Evolutionary conservation across 2,888 invertebrate species (phyloP).

Genomic region (Lottia gigantea): DNA sequence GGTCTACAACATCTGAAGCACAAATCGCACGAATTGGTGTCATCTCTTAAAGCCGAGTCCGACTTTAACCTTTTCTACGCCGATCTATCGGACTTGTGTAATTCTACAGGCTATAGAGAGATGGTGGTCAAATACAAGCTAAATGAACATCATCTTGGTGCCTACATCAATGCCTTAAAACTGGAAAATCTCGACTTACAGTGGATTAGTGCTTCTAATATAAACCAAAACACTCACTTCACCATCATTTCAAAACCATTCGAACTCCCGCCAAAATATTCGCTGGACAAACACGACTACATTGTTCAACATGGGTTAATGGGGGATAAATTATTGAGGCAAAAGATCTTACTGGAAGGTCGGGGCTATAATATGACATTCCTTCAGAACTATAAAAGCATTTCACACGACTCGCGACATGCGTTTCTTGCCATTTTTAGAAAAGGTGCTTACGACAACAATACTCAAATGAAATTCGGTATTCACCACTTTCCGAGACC

Average conservation of each 20-base stretch:
- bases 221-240: constrained; percentile 45
- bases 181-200: constrained; percentile 46
- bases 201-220: constrained; percentile 57
- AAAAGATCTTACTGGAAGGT: constrained; percentile 46
- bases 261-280: constrained; percentile 14
- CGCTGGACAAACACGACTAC: constrained; percentile 29
- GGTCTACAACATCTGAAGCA: constrained; percentile 44
- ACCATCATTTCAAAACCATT: constrained; percentile 44
- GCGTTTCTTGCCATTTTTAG: constrained; percentile 55
- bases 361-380: constrained; percentile 55
- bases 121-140: constrained; percentile 47
- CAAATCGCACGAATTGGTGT: constrained; percentile 33
- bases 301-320: constrained; percentile 48
- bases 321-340: constrained; percentile 41
- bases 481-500: constrained; percentile 53
- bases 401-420: constrained; percentile 44
- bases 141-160: constrained; percentile 55
- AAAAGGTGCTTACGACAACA: constrained; percentile 43
- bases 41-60: constrained; percentile 18
- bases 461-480: constrained; percentile 51
- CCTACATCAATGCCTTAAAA: constrained; percentile 52
- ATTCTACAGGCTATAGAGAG: constrained; percentile 32
- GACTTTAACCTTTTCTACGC: constrained; percentile 38
- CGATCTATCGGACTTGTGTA: constrained; percentile 52
- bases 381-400: constrained; percentile 57